Evolutionary conservation across 2,113 vertebrate species (phyloP), one percentile per base, ranked within the genome.

Genomic region (Pseudorectes ferrugineus): DNA sequence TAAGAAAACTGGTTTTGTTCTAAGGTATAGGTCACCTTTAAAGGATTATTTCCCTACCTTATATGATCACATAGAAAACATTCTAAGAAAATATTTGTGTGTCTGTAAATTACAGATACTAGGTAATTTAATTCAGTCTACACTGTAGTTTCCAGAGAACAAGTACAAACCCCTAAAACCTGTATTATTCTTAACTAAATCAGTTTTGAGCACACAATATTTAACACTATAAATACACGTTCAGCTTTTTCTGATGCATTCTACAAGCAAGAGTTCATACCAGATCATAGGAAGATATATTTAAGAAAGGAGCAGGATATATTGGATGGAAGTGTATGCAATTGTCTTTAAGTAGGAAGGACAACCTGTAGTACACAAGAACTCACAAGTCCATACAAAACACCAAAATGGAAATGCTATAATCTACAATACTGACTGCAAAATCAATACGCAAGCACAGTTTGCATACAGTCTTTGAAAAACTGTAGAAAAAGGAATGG

Each of bases 141-240:
- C 79, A 89, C 93, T 97, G 96, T 95, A 97, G 94, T 96, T 98
- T 98, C 97, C 98, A 98, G 98, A 98, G 97, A 97, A 97, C 96
- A 98, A 98, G 96, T 98, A 98, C 96, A 97, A 97, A 96, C 65
- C 46, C 85, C 85, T 92, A 96, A 96, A 89, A 85, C 66, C 74
- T 96, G 63, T 79, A 72, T 83, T 89, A 97, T 95, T 75, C 40
- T 68, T 95, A 78, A 63, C 59, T 96, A 96, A 89, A 95, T 97
- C 89, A 94, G 81, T 76, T 87, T 90, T 80, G 77, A 96, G 83
- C 77, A 92, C 89, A 88, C 73, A 65, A 67, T 93, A 96, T 92
- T 92, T 93, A 92, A 97, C 75, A 95, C 73, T 94, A 96, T 89
- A 97, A 97, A 97, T 92, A 97, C 42, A 83, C 35, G 48, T 36